Conservation (phyloP, 2,888 invertebrate species). For the Nemotelus nigrinus region DNA sequence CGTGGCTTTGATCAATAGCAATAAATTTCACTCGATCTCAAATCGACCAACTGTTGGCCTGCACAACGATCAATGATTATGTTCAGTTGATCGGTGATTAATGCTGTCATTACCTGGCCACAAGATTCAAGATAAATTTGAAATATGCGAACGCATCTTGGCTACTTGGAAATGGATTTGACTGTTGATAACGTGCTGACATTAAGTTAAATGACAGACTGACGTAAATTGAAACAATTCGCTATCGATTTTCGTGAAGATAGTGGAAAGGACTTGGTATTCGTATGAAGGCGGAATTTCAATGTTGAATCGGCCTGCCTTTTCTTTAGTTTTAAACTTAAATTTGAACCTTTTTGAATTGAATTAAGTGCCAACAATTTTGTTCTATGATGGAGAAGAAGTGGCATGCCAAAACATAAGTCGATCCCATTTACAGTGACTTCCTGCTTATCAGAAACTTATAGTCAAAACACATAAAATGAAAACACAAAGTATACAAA, state of each 20-base stretch:
- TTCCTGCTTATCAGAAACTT: too few relatives aligned
- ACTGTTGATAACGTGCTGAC: conserved; percentile 33
- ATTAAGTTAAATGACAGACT: conserved; percentile 25
- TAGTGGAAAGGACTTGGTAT: background rate
- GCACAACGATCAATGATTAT: conserved; percentile 31
- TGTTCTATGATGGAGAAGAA: too few relatives aligned
- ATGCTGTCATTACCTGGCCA: conserved; percentile 42
- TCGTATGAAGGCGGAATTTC: background rate
- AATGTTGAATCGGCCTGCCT: too few relatives aligned
- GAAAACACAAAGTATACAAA: too few relatives aligned
- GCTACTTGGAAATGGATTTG: conserved; percentile 13
- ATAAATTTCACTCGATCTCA: conserved; percentile 26
- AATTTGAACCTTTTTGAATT: too few relatives aligned
- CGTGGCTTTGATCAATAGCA: conserved; percentile 27
- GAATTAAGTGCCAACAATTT: too few relatives aligned
- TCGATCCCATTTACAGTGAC: too few relatives aligned
- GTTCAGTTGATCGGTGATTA: conserved; percentile 38
- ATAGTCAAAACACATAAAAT: too few relatives aligned
- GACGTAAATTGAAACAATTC: conserved; percentile 14
- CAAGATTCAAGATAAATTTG: conserved; percentile 45
- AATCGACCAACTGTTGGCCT: background rate
- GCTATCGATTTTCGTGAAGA: background rate
- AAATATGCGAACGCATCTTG: conserved; percentile 19
- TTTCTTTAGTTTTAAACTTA: too few relatives aligned
- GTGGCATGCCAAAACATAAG: too few relatives aligned